phyloP scores from a whole-genome alignment of 2,113 vertebrate species.

The Hippocampus guttulatus region DNA sequence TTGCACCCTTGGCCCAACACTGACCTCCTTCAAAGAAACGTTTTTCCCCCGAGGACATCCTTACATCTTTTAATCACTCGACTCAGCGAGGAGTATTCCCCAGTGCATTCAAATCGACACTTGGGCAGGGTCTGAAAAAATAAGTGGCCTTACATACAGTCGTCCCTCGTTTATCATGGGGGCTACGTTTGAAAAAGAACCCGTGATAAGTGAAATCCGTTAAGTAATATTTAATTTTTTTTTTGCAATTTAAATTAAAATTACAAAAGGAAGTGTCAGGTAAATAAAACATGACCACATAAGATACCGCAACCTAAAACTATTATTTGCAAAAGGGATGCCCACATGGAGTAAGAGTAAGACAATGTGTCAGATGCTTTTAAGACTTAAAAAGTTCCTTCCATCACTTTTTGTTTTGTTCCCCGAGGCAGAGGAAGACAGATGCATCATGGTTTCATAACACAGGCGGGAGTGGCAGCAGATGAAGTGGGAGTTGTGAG shows the following conservation, averaged over 20 bases:
- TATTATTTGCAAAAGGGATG: no score
- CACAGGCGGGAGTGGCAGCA: conserved; percentile 12
- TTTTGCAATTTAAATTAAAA: no score
- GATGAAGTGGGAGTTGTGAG: conserved; percentile 26
- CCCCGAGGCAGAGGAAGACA: conserved; percentile 29
- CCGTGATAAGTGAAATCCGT: no score
- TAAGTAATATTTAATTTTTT: no score
- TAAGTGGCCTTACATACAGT: background rate
- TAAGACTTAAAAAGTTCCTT: background rate
- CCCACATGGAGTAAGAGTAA: no score
- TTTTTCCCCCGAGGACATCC: background rate
- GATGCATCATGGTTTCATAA: conserved; percentile 42
- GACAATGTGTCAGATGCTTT: no score
- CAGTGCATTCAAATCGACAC: background rate
- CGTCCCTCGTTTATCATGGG: no score
- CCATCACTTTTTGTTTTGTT: background rate
- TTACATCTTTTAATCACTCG: conserved; percentile 1
- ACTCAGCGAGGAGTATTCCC: background rate
- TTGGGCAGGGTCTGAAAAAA: background rate
- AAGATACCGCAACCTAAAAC: no score
- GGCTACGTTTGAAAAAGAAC: no score
- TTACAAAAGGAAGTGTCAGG: no score
- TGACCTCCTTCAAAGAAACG: background rate
- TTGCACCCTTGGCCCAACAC: background rate
- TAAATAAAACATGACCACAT: no score